phyloP scores from a whole-genome alignment of 2,797 vertebrate genomes.

The Sebastes jordani region DNA sequence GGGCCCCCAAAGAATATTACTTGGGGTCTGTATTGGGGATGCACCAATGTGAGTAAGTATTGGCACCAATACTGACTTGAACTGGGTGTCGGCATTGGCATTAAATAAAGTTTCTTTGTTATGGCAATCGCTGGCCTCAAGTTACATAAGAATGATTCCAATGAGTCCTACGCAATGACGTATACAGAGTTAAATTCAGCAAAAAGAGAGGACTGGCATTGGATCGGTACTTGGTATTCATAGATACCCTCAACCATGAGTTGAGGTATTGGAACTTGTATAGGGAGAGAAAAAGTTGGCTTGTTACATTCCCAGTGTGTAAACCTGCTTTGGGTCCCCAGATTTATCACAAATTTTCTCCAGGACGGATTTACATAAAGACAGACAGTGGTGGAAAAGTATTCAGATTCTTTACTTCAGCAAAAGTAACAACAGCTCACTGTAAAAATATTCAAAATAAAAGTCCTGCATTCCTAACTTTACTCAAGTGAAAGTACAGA shows the following conservation, averaged over 20 bases:
- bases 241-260: not conserved
- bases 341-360: not conserved
- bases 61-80: not conserved
- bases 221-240: not conserved
- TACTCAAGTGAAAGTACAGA: not conserved
- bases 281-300: not conserved
- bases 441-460: not conserved
- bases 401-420: not conserved
- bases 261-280: not conserved
- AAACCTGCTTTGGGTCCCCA: not conserved
- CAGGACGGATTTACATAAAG: not conserved
- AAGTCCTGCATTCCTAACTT: not conserved
- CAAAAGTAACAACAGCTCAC: not conserved
- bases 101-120: not conserved
- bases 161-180: not conserved
- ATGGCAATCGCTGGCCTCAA: not conserved
- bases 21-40: not conserved
- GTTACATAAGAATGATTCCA: not conserved
- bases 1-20: not conserved
- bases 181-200: not conserved
- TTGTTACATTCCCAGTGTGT: not conserved
- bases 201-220: not conserved
- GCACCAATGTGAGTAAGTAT: not conserved
- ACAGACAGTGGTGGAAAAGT: not conserved
- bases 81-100: not conserved